A percentile compares a stretch with the other conserved stretches of the same genome.
These are phyloP conservation scores for Horisme vitalbata DNA, from an alignment of 2,888 invertebrate species.

Conservation along the genomic window DNA sequence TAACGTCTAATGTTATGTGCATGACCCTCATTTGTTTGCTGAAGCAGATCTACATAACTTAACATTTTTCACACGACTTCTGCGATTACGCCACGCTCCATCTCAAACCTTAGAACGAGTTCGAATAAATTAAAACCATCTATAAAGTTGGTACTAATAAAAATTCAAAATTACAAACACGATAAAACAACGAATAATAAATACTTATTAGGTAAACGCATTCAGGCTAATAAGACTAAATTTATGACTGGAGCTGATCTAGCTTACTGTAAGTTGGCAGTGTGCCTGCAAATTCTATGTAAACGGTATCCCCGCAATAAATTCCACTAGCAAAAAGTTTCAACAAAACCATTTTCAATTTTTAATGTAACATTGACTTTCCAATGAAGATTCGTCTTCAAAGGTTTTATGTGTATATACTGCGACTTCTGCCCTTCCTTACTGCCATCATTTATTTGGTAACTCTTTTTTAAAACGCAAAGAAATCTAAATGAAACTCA, in stretches of 20 bases:
- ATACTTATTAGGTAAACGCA: too few relatives aligned
- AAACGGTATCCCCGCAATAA: constrained; percentile 14
- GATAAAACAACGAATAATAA: not conserved
- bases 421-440: too few relatives aligned
- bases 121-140: constrained; percentile 7
- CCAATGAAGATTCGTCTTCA: too few relatives aligned
- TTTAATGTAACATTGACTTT: too few relatives aligned
- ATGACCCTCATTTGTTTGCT: constrained; percentile 52
- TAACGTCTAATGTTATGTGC: constrained; percentile 40
- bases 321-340: constrained; percentile 5
- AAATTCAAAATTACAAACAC: not conserved
- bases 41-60: constrained; percentile 49
- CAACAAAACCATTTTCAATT: too few relatives aligned
- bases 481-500: too few relatives aligned
- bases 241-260: constrained; percentile 18
- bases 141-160: too few relatives aligned
- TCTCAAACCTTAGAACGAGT: constrained; percentile 3
- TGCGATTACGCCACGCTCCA: constrained; percentile 43
- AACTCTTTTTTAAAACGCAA: too few relatives aligned
- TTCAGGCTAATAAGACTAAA: constrained; percentile 11
- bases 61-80: constrained; percentile 51
- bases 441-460: too few relatives aligned
- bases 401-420: too few relatives aligned
- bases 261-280: constrained; percentile 23
- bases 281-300: constrained; percentile 11